phyloP scores from a whole-genome alignment of 2,888 invertebrate genomes.

The Serrognathus titanus region DNA sequence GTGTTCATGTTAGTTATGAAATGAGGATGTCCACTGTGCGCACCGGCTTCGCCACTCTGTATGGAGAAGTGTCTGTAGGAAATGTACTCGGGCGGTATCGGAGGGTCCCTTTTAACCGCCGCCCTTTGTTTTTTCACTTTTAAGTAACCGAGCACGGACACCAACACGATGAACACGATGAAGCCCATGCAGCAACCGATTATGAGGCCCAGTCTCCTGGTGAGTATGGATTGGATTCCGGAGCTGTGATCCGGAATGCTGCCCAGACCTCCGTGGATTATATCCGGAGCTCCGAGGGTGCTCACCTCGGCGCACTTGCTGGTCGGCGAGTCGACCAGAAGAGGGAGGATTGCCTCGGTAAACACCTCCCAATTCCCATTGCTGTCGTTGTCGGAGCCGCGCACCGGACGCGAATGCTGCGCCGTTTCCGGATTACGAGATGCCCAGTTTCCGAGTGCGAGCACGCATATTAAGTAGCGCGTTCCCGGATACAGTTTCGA shows the following conservation, averaged over 20 bases:
- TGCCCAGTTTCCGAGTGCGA: slow-evolving; percentile 78
- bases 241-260: slow-evolving; percentile 44
- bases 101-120: slow-evolving; percentile 69
- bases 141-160: slow-evolving; percentile 79
- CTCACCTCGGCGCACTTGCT: slow-evolving; percentile 75
- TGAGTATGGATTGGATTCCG: slow-evolving; percentile 71
- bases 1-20: slow-evolving; percentile 48
- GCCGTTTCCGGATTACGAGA: slow-evolving; percentile 50
- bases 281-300: slow-evolving; percentile 69
- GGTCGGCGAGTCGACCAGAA: slow-evolving; percentile 66
- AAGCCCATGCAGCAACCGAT: slow-evolving; percentile 85
- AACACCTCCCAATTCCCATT: slow-evolving; percentile 49
- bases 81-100: slow-evolving; percentile 74
- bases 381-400: slow-evolving; percentile 54
- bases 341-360: slow-evolving; percentile 54
- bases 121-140: slow-evolving; percentile 81
- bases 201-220: slow-evolving; percentile 77
- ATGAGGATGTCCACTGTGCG: slow-evolving; percentile 44
- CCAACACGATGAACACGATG: slow-evolving; percentile 78
- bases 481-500: slow-evolving; percentile 74
- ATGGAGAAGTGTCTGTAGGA: slow-evolving; percentile 73
- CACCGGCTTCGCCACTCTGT: slow-evolving; percentile 59
- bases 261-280: slow-evolving; percentile 55
- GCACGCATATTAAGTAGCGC: slow-evolving; percentile 81
- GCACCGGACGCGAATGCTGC: slow-evolving; percentile 28